phyloP scores from a whole-genome alignment of 2,797 vertebrate genomes.

The Poeciliopsis presidionis region DNA sequence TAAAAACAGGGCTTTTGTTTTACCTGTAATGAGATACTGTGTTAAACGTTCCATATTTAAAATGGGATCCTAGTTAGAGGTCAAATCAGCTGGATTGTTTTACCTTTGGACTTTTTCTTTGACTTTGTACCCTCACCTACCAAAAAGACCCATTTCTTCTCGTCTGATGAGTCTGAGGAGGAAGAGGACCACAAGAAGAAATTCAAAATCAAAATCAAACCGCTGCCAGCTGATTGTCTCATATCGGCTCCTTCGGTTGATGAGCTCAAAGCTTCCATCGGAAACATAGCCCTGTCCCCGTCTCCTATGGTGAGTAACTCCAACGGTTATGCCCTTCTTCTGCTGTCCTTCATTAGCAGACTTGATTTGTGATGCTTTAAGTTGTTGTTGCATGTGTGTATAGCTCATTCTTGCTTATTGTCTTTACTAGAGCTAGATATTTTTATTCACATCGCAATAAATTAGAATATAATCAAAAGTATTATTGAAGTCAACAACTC shows the following conservation, averaged over 20 bases:
- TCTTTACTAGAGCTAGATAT: neutral
- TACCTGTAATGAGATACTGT: neutral
- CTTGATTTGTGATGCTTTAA: neutral
- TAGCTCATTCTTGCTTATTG: neutral
- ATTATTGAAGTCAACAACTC: neutral
- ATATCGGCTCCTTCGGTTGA: slow-evolving; percentile 87
- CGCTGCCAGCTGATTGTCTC: slow-evolving; percentile 83
- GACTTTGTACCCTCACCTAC: slow-evolving; percentile 77
- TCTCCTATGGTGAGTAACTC: slow-evolving; percentile 92
- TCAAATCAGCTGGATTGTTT: neutral
- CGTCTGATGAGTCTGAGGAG: slow-evolving; percentile 95
- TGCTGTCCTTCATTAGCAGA: neutral
- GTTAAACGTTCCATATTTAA: neutral
- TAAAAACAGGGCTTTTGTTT: neutral
- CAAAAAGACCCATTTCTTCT: slow-evolving; percentile 95
- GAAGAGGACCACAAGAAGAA: slow-evolving; percentile 95
- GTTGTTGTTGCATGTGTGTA: neutral
- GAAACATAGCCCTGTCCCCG: slow-evolving; percentile 94
- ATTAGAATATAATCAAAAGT: neutral
- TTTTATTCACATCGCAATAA: neutral
- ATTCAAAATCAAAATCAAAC: slow-evolving; percentile 98
- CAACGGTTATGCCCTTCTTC: slow-evolving; percentile 13
- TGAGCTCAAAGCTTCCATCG: slow-evolving; percentile 93
- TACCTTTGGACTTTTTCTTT: slow-evolving; percentile 77
- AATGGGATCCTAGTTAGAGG: neutral